Base-by-base conservation (phyloP, 2,888 invertebrate genomes). In the Lysandra bellargus region DNA sequence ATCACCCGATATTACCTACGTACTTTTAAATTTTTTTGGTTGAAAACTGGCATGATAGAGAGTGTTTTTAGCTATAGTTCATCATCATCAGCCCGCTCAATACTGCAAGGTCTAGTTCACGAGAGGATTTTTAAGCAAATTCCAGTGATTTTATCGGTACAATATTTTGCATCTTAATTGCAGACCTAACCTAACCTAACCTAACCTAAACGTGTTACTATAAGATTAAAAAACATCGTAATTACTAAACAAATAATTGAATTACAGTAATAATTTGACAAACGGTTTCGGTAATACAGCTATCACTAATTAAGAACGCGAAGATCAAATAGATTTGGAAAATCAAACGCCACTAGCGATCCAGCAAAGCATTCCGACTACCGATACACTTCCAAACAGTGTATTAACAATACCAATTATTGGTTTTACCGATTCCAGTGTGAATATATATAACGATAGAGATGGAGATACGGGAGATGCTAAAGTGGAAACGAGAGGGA, bases 361-460 rank as follows among this genome's bases (percentile, higher is more conserved):
- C 14, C n/a, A 12, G 53, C 30, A 75, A 75, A 30, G 44, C 76
- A 53, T 23, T 57, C 53, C 88, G 83, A 85, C 83, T 83, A 84
- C 83, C 88, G 69, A 69, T 69, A 69, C 53, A 76, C 53, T 33
- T 76, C 14, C 14, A 5, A 33, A 76, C 33, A 33, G 6, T 76
- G 76, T 76, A 76, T 57, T 76, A 53, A 49, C 49, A 75, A 75
- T 75, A 76, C 33, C 57, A 76, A 76, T 76, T 76, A 76, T 84
- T 89, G 89, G 90, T 88, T 87, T 88, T 85, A 69, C 53, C 76
- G 49, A 49, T 76, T 12, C 76, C 14, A 69, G 33, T 69, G 69
- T 33, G 69, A 76, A 53, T 84, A 88, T 90, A 90, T 90, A 89
- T 84, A 83, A 83, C 82, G 88, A 91, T 80, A 85, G 88, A 86